Evolutionary conservation across 1,140 invertebrate species (phyloP), one percentile per base, ranked within the genome.

Genomic region (Portunus trituberculatus): DNA sequence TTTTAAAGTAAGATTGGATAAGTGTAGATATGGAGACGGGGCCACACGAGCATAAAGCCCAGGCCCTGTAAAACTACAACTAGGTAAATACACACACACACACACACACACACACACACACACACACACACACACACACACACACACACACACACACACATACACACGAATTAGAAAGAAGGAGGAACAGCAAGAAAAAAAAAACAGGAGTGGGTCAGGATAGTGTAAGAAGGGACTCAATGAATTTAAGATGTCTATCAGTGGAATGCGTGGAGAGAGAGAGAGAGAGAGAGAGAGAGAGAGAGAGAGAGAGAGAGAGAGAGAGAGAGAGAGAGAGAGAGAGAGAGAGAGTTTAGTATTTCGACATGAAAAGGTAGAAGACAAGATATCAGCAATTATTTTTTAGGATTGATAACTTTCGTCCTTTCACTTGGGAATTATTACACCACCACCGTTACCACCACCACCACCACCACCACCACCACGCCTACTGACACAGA

Each of bases 251-350:
- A 82, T 82, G 12, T 29, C 28, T 12, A 4, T 82, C 32, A 28
- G 7, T 31, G 86, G 86, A 83, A 83, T 83, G 28, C 28, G 76
- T 83, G 6, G 89, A 91, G 89, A 90, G 88, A 90, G 45, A 90
- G n/a, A 90, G 88, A 29, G n/a, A 90, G 88, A 90, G n/a, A 39
- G 88, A 90, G 31, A 12, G 31, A 90, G 88, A 16, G 31, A 90
- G 88, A 39, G n/a, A 90, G 88, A 39, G n/a, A 90, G 31, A 39
- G n/a, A 90, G 31, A 39, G 39, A 29, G 29, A 29, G 76, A 29
- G 29, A 29, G 29, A 29, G 29, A 83, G 29, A 2, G 88, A 39
- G n/a, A 90, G 31, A 39, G n/a, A 90, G 31, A 39, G 39, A 29
- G 29, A 29, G 76, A 29, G 29, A 29, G 29, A 29, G 29, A 83